phyloP scores from a whole-genome alignment of 1,140 invertebrate genomes.

The Drosophila sucinea region DNA sequence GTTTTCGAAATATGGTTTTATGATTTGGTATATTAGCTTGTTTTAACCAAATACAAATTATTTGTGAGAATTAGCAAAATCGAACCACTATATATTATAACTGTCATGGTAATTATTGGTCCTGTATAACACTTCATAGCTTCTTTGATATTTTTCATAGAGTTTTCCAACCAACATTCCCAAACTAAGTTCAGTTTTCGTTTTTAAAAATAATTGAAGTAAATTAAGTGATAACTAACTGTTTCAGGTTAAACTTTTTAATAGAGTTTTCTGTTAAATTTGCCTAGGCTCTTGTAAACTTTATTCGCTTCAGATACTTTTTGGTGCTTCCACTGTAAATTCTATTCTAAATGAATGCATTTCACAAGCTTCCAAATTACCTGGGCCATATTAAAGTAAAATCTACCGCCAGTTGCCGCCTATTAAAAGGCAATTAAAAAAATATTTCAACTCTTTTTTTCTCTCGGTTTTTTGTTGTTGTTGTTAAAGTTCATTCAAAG shows the following conservation, averaged over 20 bases:
- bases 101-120: no score
- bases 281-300: not conserved
- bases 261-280: not conserved
- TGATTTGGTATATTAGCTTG: no score
- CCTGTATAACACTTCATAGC: no score
- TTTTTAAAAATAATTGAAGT: no score
- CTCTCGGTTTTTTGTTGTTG: conserved; percentile 20
- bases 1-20: no score
- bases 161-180: no score
- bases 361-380: conserved; percentile 6
- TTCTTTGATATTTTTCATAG: no score
- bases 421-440: conserved; percentile 79
- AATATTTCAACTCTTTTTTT: conserved; percentile 46
- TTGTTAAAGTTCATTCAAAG: conserved; percentile 72
- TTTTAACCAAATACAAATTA: no score
- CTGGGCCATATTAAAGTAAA: conserved; percentile 69
- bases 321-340: conserved; percentile 3
- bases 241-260: not conserved
- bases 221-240: no score
- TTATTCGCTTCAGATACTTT: not conserved
- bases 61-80: no score
- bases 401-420: conserved; percentile 20
- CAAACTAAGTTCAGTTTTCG: no score
- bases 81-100: no score
- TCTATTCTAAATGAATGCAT: conserved; percentile 48